Evolutionary conservation across 2,113 vertebrate species (phyloP).

Genomic region (Oncorhynchus nerka): DNA sequence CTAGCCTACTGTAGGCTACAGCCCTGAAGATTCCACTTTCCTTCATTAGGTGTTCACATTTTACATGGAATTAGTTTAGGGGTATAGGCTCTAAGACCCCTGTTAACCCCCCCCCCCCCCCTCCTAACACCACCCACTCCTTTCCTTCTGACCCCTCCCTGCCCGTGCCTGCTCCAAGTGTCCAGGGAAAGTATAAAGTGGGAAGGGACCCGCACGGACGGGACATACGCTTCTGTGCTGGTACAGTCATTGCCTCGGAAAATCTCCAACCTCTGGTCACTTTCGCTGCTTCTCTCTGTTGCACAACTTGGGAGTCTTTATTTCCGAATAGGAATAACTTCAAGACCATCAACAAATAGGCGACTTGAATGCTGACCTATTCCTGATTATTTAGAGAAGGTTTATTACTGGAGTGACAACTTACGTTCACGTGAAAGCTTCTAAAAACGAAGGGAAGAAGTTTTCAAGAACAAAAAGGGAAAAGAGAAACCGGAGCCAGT

Average conservation of each 20-base stretch:
- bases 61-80: background rate
- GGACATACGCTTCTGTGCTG: conserved; percentile 57
- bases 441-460: background rate
- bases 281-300: too few relatives aligned
- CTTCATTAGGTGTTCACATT: conserved; percentile 10
- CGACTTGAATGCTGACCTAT: background rate
- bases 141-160: conserved; percentile 36
- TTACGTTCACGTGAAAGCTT: background rate
- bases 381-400: background rate
- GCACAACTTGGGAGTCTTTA: background rate
- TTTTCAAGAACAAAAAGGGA: conserved; percentile 1
- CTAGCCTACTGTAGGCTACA: conserved; percentile 20
- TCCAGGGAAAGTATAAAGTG: conserved; percentile 69
- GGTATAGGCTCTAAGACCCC: too few relatives aligned
- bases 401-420: background rate
- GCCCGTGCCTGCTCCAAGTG: conserved; percentile 52
- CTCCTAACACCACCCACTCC: conserved; percentile 29
- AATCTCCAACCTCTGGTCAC: background rate
- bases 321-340: background rate
- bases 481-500: background rate
- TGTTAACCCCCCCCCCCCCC: background rate
- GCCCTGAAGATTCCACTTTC: conserved; percentile 22
- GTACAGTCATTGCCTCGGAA: conserved; percentile 25
- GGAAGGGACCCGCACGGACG: conserved; percentile 60
- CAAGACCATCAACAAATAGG: background rate